A percentile compares a stretch with the other conserved stretches of the same genome.
These are phyloP conservation scores for Panulirus ornatus DNA, from an alignment of 1,140 invertebrate genomes.

Conservation along the genomic window DNA sequence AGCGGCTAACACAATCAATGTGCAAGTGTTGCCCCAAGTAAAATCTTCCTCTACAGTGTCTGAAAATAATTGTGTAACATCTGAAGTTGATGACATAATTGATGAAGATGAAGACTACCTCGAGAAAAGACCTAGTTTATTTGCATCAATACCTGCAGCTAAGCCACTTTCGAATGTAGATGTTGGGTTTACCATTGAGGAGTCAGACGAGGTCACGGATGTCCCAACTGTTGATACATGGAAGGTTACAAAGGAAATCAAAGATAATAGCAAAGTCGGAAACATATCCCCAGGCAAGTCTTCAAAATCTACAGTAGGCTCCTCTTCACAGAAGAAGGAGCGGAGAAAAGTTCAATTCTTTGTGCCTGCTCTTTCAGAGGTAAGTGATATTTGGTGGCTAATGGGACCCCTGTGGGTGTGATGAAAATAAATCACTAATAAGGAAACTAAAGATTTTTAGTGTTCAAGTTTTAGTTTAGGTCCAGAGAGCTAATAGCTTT, in stretches of 20 bases:
- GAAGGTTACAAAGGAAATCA: slow-evolving; percentile 43
- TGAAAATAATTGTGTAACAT: too few species aligned
- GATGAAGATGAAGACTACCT: slow-evolving; percentile 38
- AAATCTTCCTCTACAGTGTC: neutral
- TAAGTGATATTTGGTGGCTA: neutral
- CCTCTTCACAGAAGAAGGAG: slow-evolving; percentile 20
- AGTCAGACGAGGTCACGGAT: slow-evolving; percentile 60
- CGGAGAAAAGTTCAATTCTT: slow-evolving; percentile 53
- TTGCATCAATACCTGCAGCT: slow-evolving; percentile 44
- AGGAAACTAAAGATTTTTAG: too few species aligned
- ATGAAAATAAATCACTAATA: too few species aligned
- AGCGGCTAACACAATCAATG: neutral
- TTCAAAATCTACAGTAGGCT: neutral
- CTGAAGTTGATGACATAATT: slow-evolving; percentile 11
- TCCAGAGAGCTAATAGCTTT: too few species aligned
- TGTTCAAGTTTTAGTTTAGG: too few species aligned
- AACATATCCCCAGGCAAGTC: too few species aligned
- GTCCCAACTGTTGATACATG: slow-evolving; percentile 55
- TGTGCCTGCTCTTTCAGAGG: slow-evolving; percentile 61
- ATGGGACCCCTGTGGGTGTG: too few species aligned
- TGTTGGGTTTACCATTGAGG: neutral
- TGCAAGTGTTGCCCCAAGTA: neutral
- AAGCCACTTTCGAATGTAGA: neutral
- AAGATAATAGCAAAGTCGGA: neutral
- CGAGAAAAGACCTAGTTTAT: neutral